phyloP scores from a whole-genome alignment of 2,888 invertebrate species.

The Danaus chrysippus region DNA sequence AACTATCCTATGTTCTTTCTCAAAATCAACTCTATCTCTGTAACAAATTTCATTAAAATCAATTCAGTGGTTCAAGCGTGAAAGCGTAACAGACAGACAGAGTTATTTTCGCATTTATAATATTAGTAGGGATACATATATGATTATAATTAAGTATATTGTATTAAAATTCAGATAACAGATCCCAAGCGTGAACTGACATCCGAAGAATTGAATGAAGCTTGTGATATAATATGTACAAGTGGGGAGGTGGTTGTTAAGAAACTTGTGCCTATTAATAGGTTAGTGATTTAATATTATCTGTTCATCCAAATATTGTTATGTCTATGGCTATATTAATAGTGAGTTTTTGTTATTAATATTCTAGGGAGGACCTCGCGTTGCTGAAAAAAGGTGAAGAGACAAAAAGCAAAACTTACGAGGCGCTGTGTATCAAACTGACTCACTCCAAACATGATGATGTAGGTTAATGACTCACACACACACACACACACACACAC shows the following conservation, averaged over 20 bases:
- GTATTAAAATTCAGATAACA: conserved; percentile 42
- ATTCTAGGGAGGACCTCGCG: conserved; percentile 80
- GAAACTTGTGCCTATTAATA: conserved; percentile 43
- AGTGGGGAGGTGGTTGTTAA: conserved; percentile 49
- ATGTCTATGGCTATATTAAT: neutral
- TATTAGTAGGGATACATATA: no score
- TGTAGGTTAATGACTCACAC: neutral
- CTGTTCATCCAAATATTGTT: no score
- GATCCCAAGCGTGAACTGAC: conserved; percentile 53
- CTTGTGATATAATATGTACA: conserved; percentile 46
- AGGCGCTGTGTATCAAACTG: conserved; percentile 85
- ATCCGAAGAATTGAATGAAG: conserved; percentile 41
- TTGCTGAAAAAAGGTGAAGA: conserved; percentile 92
- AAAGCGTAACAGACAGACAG: no score
- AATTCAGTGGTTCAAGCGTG: no score
- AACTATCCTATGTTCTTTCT: no score
- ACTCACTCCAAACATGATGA: conserved; percentile 46
- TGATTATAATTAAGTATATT: neutral
- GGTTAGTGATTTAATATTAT: conserved; percentile 37
- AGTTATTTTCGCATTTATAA: no score
- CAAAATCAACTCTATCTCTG: no score
- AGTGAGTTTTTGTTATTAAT: neutral
- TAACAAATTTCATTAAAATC: no score
- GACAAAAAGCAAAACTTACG: conserved; percentile 91
- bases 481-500: neutral